phyloP scores from a whole-genome alignment of 2,888 invertebrate genomes.

The Pristionchus arcanus region DNA sequence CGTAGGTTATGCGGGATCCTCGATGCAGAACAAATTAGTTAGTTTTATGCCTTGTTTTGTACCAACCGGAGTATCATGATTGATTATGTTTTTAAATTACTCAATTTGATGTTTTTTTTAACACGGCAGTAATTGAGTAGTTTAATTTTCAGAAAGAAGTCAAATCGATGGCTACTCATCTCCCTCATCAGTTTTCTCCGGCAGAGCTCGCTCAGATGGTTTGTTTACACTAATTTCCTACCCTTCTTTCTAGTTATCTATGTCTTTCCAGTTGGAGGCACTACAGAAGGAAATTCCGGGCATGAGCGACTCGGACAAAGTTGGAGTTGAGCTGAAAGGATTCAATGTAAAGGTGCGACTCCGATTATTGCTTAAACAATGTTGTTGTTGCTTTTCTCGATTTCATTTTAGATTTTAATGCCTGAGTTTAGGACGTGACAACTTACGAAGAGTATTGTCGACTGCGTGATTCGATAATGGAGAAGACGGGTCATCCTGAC shows the following conservation, averaged over 20 bases:
- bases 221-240: background rate
- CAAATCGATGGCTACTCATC: background rate
- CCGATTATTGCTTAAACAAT: background rate
- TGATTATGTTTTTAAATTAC: background rate
- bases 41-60: background rate
- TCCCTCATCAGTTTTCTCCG: constrained; percentile 24
- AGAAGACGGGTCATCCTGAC: constrained; percentile 37
- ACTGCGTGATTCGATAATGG: constrained; percentile 26
- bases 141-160: background rate
- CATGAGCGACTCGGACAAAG: background rate
- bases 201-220: constrained; percentile 42
- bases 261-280: constrained; percentile 30
- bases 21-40: background rate
- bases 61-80: background rate
- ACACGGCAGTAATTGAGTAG: too few relatives aligned
- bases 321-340: constrained; percentile 47
- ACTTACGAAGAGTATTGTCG: constrained; percentile 40
- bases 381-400: background rate
- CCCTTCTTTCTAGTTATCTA: background rate
- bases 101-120: background rate
- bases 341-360: constrained; percentile 46
- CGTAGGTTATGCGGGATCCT: background rate
- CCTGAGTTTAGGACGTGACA: background rate
- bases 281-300: constrained; percentile 35
- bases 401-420: background rate